phyloP scores from a whole-genome alignment of 2,888 invertebrate genomes.

The Dorcus parallelipipedus region DNA sequence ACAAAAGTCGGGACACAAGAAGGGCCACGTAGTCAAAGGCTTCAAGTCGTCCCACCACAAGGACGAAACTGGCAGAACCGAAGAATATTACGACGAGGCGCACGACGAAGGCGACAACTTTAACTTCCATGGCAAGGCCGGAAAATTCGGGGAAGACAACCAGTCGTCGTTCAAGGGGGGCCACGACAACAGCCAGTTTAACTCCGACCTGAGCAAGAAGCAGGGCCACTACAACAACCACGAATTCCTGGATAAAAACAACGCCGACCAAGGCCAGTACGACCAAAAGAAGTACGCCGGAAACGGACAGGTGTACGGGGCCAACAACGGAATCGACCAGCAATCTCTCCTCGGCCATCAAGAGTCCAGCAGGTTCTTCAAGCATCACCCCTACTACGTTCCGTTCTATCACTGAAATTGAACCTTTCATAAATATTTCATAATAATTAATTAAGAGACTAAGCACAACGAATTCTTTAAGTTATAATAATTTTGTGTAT shows the following conservation, averaged over 20 bases:
- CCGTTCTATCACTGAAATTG: background rate
- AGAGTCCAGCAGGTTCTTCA: conserved; percentile 57
- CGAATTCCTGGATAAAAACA: conserved; percentile 57
- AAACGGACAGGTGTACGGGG: conserved; percentile 56
- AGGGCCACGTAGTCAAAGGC: conserved; percentile 64
- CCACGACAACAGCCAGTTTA: conserved; percentile 57
- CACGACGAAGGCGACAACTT: conserved; percentile 62
- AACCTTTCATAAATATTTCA: too few relatives aligned
- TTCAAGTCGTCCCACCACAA: conserved; percentile 65
- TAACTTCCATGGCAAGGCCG: conserved; percentile 55
- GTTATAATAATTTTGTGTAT: too few relatives aligned
- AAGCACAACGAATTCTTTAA: too few relatives aligned
- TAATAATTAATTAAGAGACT: too few relatives aligned
- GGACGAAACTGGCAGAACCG: conserved; percentile 63
- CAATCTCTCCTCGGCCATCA: conserved; percentile 61
- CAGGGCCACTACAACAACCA: conserved; percentile 58
- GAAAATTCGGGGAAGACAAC: conserved; percentile 57
- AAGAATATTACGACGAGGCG: conserved; percentile 63
- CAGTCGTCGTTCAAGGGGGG: conserved; percentile 59
- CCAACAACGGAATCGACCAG: conserved; percentile 60
- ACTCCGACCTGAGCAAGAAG: conserved; percentile 57
- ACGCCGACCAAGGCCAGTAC: conserved; percentile 60
- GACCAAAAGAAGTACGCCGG: conserved; percentile 59
- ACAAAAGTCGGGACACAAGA: conserved; percentile 59
- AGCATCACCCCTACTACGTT: conserved; percentile 51